Evolutionary conservation across 2,888 invertebrate genomes (phyloP).

Genomic region (Cacoxenus indagator): DNA sequence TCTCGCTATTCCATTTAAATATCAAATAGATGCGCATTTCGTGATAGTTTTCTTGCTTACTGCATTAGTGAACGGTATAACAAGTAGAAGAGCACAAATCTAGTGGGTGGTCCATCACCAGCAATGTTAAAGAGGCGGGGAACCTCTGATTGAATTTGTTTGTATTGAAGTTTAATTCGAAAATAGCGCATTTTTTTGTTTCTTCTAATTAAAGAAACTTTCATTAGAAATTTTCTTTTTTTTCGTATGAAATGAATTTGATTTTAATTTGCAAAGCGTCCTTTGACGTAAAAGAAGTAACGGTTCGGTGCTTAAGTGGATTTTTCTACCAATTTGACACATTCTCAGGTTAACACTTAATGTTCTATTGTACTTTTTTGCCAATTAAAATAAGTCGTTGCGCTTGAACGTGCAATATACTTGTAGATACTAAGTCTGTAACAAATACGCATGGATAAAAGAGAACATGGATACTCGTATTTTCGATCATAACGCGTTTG

Average conservation of each 20-base stretch:
- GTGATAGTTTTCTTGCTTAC: conserved; percentile 51
- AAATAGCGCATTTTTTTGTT: not conserved
- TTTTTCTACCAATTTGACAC: too few relatives aligned
- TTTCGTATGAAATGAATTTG: not conserved
- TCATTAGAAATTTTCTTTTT: not conserved
- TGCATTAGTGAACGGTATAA: conserved; percentile 40
- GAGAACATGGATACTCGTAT: too few relatives aligned
- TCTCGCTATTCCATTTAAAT: conserved; percentile 32
- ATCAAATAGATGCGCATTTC: conserved; percentile 49
- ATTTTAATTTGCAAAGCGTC: not conserved
- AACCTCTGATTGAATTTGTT: not conserved
- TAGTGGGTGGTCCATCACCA: not conserved
- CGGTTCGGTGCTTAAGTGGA: too few relatives aligned
- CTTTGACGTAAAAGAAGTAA: too few relatives aligned
- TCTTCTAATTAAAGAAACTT: not conserved
- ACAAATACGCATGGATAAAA: too few relatives aligned
- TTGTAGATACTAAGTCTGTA: too few relatives aligned
- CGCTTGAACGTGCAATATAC: too few relatives aligned
- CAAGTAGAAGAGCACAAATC: not conserved
- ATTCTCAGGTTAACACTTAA: too few relatives aligned
- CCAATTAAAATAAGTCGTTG: too few relatives aligned
- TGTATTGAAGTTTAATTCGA: not conserved
- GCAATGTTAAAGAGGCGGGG: not conserved
- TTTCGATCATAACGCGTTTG: too few relatives aligned
- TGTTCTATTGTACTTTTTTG: too few relatives aligned